Conservation (phyloP, 2,797 vertebrate genomes). For the Trachops cirrhosus region DNA sequence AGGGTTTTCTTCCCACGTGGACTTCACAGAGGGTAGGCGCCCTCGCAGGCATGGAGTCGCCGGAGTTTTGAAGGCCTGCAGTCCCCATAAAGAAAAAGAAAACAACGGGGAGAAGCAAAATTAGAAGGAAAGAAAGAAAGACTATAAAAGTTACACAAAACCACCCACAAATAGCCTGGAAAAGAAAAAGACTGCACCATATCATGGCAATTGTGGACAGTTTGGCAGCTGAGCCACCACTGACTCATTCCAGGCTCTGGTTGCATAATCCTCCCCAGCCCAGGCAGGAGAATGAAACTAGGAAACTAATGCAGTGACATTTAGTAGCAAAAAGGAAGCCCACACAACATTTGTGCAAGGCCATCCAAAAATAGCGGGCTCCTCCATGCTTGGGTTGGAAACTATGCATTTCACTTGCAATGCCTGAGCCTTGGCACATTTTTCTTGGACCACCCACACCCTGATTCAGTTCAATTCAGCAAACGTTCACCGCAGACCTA, state of each 20-base stretch:
- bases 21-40: background rate
- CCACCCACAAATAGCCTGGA: constrained; percentile 60
- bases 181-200: constrained; percentile 52
- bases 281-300: constrained; percentile 76
- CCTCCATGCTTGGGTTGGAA: constrained; percentile 71
- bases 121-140: constrained; percentile 42
- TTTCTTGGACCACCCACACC: constrained; percentile 29
- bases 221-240: constrained; percentile 66
- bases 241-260: constrained; percentile 81
- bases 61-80: background rate
- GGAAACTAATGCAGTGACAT: constrained; percentile 82
- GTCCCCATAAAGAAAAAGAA: background rate
- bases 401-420: constrained; percentile 71
- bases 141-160: constrained; percentile 48
- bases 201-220: constrained; percentile 74
- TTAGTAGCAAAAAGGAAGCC: constrained; percentile 77
- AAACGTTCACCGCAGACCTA: background rate
- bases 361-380: constrained; percentile 73
- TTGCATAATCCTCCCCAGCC: constrained; percentile 82
- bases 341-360: constrained; percentile 78
- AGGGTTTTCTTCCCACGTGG: background rate
- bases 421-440: constrained; percentile 43
- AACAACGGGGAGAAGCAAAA: background rate
- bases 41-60: background rate
- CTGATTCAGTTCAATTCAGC: background rate